Percentiles rank a stretch among this genome's conserved stretches.
phyloP scores from a whole-genome alignment of 2,797 vertebrate genomes.

The Amazona finschi region DNA sequence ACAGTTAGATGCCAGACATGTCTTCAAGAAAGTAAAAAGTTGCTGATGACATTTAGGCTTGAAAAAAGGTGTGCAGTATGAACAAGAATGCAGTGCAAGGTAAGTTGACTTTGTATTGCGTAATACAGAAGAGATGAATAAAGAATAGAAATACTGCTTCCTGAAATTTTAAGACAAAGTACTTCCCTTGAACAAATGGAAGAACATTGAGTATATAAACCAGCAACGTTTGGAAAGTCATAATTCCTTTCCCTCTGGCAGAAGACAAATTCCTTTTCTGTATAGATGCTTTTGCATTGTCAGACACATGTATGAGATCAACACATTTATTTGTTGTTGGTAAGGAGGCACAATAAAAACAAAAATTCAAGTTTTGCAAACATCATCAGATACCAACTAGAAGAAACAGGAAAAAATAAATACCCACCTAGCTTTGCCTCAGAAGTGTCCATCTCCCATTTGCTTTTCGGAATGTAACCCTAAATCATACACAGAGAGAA shows the following conservation, averaged over 20 bases:
- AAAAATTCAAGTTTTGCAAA: constrained; percentile 54
- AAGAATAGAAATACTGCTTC: not conserved
- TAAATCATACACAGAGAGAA: constrained; percentile 96
- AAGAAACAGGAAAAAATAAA: constrained; percentile 79
- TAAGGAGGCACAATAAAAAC: constrained; percentile 18
- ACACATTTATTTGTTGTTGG: constrained; percentile 15
- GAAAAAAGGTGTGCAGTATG: not conserved
- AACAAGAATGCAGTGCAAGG: not conserved
- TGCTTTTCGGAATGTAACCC: constrained; percentile 99
- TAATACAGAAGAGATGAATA: not conserved
- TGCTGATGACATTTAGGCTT: not conserved
- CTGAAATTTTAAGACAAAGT: not conserved
- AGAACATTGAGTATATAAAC: not conserved
- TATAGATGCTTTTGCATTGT: not conserved
- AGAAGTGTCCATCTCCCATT: constrained; percentile 99
- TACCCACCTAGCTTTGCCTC: constrained; percentile 98
- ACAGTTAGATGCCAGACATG: not conserved
- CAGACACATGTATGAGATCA: not conserved
- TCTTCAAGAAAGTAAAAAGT: not conserved
- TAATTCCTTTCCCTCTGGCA: not conserved
- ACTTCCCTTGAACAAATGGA: constrained; percentile 8
- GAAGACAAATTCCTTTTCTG: not conserved
- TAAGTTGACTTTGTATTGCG: not conserved
- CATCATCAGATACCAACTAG: constrained; percentile 71
- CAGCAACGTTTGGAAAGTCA: not conserved